Conservation (phyloP, 2,797 vertebrate genomes). For the Picus viridis region DNA sequence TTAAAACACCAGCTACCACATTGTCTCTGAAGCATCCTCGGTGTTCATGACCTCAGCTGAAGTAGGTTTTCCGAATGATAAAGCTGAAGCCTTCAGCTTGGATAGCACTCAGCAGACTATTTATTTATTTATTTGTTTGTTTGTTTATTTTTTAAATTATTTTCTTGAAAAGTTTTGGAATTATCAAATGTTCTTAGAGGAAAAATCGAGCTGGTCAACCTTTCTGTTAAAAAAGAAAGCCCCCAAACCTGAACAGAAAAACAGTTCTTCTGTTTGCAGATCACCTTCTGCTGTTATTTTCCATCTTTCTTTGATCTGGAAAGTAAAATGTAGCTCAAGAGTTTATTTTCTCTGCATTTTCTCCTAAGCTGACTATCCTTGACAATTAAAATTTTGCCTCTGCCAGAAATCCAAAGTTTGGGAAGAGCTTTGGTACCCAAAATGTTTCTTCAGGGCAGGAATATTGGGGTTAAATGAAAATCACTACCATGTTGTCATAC, state of each 20-base stretch:
- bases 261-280: neutral
- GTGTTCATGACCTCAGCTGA: neutral
- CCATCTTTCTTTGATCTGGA: neutral
- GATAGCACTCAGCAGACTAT: neutral
- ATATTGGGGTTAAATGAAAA: neutral
- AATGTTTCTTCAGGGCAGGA: neutral
- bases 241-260: neutral
- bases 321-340: fast-evolving
- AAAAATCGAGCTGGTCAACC: neutral
- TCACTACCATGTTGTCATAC: neutral
- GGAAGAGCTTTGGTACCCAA: neutral
- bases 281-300: neutral
- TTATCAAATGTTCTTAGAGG: neutral
- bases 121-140: neutral
- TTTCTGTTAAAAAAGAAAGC: neutral
- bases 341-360: neutral
- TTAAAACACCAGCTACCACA: neutral
- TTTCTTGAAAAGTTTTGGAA: neutral
- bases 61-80: neutral
- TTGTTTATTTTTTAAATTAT: too few species aligned
- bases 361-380: neutral
- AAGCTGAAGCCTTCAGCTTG: neutral
- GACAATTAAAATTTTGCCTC: neutral
- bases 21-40: neutral
- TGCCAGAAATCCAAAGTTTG: neutral